Evolutionary conservation across 2,113 vertebrate species (phyloP), one percentile per base, ranked within the genome.

Genomic region (Pseudois nayaur): DNA sequence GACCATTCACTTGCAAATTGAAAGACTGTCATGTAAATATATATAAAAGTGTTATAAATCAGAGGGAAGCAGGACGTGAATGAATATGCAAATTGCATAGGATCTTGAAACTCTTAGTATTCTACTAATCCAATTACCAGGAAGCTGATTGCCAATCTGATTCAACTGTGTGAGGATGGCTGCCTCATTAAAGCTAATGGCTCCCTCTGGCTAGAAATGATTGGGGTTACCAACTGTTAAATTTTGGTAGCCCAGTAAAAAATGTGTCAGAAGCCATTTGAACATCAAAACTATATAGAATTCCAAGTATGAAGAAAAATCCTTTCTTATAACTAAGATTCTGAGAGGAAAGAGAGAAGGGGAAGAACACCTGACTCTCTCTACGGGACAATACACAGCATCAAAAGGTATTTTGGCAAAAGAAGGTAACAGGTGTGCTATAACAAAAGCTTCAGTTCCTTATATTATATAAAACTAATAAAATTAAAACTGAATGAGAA

Each of bases 181-280:
- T 98, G 93, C 89, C 97, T 98, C 97, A 98, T 98, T 98, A 98
- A 97, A 98, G 91, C 76, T 98, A 98, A 98, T 97, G 87, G 71
- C 62, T 98, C 97, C 97, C 97, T 96, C 97, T 97, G 97, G 97
- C 91, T 98, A 67, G 91, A 98, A 98, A 96, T 91, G 54, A 98
- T 81, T 87, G 96, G 74, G 54, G 64, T 98, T 98, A 97, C 95
- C 94, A 97, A 96, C 96, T 95, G 87, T 83, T 98, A 97, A 93
- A 97, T 98, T 98, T 97, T 98, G 83, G 95, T 98, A 89, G 74
- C 92, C 97, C 97, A 93, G 79, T 98, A 29, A 98, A 98, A 98
- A 97, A 95, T 86, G 62, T 96, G 64, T 62, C 92, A 95, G 74
- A 36, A 98, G 97, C 43, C 96, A 57, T 52, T 31, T 96, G 50